A percentile compares a stretch with the other conserved stretches of the same genome.
These are phyloP conservation scores for Argyrosomus japonicus DNA, from an alignment of 2,113 vertebrate genomes.

Conservation along the genomic window DNA sequence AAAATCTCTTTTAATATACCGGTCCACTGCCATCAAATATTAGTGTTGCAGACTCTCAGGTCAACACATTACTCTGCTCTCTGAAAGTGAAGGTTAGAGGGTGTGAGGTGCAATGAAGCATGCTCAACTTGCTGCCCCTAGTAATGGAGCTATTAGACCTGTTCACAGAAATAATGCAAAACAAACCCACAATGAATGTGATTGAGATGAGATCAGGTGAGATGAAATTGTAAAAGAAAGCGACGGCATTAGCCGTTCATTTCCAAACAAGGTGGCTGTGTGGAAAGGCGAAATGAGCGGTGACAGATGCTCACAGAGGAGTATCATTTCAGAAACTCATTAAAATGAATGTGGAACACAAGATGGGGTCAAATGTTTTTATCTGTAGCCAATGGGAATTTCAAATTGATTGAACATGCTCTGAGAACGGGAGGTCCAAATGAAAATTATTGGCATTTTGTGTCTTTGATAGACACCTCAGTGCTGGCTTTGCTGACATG, in stretches of 20 bases:
- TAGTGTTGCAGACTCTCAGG: background rate
- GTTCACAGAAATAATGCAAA: conserved; percentile 31
- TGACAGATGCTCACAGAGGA: conserved; percentile 68
- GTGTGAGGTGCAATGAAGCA: conserved; percentile 16
- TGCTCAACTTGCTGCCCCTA: background rate
- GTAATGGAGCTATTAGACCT: conserved; percentile 34
- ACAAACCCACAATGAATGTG: conserved; percentile 24
- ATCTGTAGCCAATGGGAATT: conserved; percentile 65
- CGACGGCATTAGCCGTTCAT: background rate
- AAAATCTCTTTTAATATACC: background rate
- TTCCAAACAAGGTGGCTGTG: conserved; percentile 35
- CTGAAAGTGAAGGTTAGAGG: background rate
- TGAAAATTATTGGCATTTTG: conserved; percentile 60
- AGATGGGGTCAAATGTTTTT: conserved; percentile 74
- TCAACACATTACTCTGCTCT: background rate
- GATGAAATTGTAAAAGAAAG: conserved; percentile 49
- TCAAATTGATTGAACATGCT: conserved; percentile 73
- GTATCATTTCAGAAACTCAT: conserved; percentile 71
- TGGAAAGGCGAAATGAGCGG: conserved; percentile 53
- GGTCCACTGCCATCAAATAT: background rate
- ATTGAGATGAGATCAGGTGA: conserved; percentile 21
- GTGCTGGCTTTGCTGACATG: conserved; percentile 49
- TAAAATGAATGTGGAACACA: conserved; percentile 78
- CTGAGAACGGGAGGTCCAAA: conserved; percentile 55
- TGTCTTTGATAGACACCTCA: conserved; percentile 52